Base-by-base conservation (phyloP, 2,113 vertebrate species). In the Peromyscus leucopus region DNA sequence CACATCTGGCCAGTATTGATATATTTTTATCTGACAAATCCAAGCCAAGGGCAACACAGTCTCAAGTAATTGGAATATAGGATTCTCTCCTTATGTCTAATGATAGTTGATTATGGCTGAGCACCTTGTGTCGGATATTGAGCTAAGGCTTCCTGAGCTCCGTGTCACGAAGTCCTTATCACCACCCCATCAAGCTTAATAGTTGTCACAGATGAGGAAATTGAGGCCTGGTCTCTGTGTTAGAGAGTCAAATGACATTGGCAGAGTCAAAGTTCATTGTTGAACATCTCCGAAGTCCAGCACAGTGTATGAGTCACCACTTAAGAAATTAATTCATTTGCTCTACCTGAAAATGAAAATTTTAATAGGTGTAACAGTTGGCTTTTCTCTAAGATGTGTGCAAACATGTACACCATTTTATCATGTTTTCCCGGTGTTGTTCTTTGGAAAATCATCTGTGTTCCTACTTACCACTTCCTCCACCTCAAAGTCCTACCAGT, bases 401-500 rank as follows among this genome's bases (percentile, higher is more conserved):
- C 26, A 79, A 5, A 59, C 24, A 71, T 95, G 42, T 69, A 72
- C 78, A 78, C 16, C 28, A 86, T 74, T 90, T 83, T 61, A 19
- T 93, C 24, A 48, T 9, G 82, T 85, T 96, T 93, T 42, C 65
- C 36, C 9, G 51, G 42, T 51, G 57, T 42, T 96, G 6, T 57
- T 78, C 65, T 84, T 95, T 93, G 94, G 13, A 42, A 57, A 94
- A 59, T 91, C 85, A 65, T 69, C 63, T 90, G 31, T 57, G 65
- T 96, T 92, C 12, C 19, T 71, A 16, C 22, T 75, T 94, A 88
- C 8, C 67, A 82, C 57, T 95, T 89, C 31, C 75, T 96, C 95
- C 48, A 96, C 67, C 96, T 96, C 91, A 97, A 94, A 97, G 76
- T 19, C 3, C 3, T 28, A 89, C 93, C 16, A 89, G 97, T 95